Evolutionary conservation across 2,888 invertebrate species (phyloP).

Genomic region (Ectobius pallidus): DNA sequence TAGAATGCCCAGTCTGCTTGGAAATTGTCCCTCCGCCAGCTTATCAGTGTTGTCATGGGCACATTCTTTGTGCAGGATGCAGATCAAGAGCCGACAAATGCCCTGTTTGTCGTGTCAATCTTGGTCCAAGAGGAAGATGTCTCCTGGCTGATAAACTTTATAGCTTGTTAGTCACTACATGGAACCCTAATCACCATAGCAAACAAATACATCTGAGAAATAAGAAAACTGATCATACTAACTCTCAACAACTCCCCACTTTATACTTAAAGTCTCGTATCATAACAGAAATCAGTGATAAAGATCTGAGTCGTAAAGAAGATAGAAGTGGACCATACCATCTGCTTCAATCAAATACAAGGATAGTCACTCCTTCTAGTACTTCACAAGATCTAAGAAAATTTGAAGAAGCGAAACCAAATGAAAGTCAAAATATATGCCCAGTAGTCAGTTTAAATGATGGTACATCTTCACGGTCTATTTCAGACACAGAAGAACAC

Average conservation of each 20-base stretch:
- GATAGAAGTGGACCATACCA: no score
- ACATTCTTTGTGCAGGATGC: constrained; percentile 57
- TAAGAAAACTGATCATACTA: not conserved
- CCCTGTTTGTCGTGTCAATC: constrained; percentile 57
- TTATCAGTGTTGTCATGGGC: constrained; percentile 59
- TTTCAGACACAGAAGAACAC: no score
- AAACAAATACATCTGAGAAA: not conserved
- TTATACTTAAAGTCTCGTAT: constrained; percentile 24
- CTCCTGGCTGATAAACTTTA: constrained; percentile 57
- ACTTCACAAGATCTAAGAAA: no score
- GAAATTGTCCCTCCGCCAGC: constrained; percentile 56
- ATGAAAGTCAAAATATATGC: no score
- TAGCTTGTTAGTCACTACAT: constrained; percentile 15
- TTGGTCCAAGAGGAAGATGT: constrained; percentile 57
- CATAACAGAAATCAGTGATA: not conserved
- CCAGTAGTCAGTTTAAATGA: no score
- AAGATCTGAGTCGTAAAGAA: no score
- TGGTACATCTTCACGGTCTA: no score
- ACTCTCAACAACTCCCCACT: not conserved
- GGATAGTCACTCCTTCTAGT: no score
- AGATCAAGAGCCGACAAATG: constrained; percentile 56
- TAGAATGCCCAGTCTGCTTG: constrained; percentile 60
- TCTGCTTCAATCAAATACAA: no score
- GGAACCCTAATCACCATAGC: not conserved
- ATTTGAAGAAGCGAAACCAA: no score